Conservation (phyloP, 2,113 vertebrate species). For the Paracyprichromis sp. region DNA sequence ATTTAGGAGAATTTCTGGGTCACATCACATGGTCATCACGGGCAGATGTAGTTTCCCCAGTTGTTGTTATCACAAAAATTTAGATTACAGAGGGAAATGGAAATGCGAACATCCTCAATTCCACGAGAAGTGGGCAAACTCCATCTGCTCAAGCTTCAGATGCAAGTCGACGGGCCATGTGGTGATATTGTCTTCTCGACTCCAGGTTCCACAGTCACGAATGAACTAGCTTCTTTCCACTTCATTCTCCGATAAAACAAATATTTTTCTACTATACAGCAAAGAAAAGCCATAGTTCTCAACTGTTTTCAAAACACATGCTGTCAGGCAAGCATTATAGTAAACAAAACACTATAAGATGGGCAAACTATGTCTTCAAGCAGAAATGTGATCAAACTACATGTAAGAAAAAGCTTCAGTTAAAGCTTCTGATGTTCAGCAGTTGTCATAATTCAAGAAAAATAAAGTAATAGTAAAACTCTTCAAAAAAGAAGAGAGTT, state of each 20-base stretch:
- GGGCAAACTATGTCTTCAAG: neutral
- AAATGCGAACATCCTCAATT: neutral
- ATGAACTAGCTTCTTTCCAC: neutral
- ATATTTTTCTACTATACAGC: neutral
- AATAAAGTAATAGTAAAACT: neutral
- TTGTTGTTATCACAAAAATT: neutral
- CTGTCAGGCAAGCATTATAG: neutral
- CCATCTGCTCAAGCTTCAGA: neutral
- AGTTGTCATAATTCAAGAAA: neutral
- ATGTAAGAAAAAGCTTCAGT: neutral
- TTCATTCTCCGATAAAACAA: neutral
- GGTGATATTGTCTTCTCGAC: neutral
- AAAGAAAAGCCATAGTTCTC: neutral
- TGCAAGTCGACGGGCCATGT: neutral
- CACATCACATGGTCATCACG: neutral
- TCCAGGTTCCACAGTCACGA: neutral
- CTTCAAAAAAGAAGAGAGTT: neutral
- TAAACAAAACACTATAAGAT: neutral
- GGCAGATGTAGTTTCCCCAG: neutral
- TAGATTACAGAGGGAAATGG: neutral
- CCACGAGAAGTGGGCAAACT: neutral
- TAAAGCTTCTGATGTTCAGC: neutral
- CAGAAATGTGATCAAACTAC: neutral
- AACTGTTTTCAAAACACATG: neutral
- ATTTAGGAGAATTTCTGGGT: neutral